Evolutionary conservation across 2,113 vertebrate genomes (phyloP), one percentile per base, ranked within the genome.

Genomic region (Psilopogon haemacephalus): DNA sequence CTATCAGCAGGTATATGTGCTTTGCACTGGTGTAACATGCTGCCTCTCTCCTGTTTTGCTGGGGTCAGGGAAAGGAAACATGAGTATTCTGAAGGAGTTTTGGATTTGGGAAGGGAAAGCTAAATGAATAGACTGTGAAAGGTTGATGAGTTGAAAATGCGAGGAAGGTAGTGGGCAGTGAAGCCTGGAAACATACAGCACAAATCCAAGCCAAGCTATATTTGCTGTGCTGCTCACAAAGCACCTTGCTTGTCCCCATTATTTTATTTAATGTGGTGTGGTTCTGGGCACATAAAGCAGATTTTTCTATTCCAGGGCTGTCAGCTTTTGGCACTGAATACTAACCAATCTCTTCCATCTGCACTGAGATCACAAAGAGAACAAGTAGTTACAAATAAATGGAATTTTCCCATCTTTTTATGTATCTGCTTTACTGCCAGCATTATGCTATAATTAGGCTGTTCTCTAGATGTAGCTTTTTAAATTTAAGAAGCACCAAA

Each of bases 331-430:
- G 52, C 76, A 86, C n/a, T 58, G 40, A 86, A 74, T 77, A 35
- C 73, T 60, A 84, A 88, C 27, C n/a, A 55, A 62, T 56, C 86
- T 86, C 70, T 92, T 90, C 76, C 73, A 92, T 46, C 73, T 95
- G 80, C 58, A 40, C 15, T 5, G 18, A 91, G 90, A 91, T 90
- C 83, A 90, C 68, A 80, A 94, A 79, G 68, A 83, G 69, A 93
- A 75, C 65, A 94, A 72, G 46, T 68, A 86, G 69, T 84, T 95
- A 86, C 79, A 95, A 91, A 93, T 76, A 93, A 77, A 69, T 4
- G 19, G 80, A 91, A 88, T 96, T 92, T 92, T 69, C 58, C 50
- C 4, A 3, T 74, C 67, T 82, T 94, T 90, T 84, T 9, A 92
- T 79, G 54, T 65, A 44, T 54, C 68, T 0, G 1, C 40, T 76